These are phyloP conservation scores for Salarias fasciatus DNA, from an alignment of 2,797 vertebrate species.

Conservation along the genomic window DNA sequence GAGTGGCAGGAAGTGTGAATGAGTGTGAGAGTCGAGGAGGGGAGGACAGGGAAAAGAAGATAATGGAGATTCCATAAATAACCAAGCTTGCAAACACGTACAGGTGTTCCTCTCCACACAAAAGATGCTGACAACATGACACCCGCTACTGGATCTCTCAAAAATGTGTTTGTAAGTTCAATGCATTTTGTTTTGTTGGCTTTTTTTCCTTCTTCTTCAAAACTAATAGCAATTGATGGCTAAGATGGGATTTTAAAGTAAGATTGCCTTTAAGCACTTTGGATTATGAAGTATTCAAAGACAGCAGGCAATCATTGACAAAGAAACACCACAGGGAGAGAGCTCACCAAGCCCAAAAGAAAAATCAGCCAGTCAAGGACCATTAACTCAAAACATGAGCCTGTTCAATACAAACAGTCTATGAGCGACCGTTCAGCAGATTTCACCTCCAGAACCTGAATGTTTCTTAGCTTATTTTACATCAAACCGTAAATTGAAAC, in stretches of 20 bases:
- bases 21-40: conserved; percentile 8
- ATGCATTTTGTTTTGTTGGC: too few species aligned
- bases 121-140: too few species aligned
- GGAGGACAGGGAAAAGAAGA: not conserved
- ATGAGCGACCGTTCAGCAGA: too few species aligned
- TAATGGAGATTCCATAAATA: conserved; percentile 3
- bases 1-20: conserved; percentile 66
- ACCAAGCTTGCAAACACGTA: conserved; percentile 7
- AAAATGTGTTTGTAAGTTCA: too few species aligned
- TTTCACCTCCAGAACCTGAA: too few species aligned
- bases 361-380: not conserved
- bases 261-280: conserved; percentile 3
- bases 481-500: too few species aligned
- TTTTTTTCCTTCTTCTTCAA: too few species aligned
- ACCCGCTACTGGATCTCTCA: too few species aligned
- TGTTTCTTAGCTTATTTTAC: too few species aligned
- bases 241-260: not conserved
- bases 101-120: not conserved
- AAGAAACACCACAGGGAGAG: not conserved
- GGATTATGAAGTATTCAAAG: not conserved
- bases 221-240: not conserved
- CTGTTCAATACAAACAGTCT: not conserved
- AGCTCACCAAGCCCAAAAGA: not conserved
- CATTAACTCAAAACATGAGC: not conserved
- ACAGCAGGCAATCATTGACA: conserved; percentile 2